A percentile compares a stretch with the other conserved stretches of the same genome.
Evolutionary conservation across 2,113 vertebrate species (phyloP).

Genomic region (Indri indri): DNA sequence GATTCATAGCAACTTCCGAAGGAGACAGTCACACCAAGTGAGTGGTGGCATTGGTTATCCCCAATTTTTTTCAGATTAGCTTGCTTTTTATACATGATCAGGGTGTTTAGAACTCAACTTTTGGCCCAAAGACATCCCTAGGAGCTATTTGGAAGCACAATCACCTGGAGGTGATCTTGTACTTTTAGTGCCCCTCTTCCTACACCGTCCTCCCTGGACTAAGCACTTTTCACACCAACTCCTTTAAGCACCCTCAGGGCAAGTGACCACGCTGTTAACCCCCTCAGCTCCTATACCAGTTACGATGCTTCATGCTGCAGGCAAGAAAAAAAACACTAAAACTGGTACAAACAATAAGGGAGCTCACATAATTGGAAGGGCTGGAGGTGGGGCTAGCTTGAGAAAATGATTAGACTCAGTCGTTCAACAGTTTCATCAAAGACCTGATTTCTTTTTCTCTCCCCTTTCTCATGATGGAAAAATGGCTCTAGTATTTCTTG

Average conservation of each 20-base stretch:
- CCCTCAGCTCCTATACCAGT: neutral
- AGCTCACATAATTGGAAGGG: neutral
- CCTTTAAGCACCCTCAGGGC: neutral
- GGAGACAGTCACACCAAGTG: neutral
- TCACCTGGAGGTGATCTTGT: neutral
- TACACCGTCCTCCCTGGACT: neutral
- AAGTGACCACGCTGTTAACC: neutral
- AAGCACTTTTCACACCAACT: neutral
- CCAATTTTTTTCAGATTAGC: slow-evolving; percentile 9
- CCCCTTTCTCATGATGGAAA: neutral
- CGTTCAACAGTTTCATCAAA: slow-evolving; percentile 37
- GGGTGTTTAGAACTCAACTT: neutral
- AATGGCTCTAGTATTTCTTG: slow-evolving; percentile 10
- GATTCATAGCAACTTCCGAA: neutral
- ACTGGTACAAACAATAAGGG: neutral
- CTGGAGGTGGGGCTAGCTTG: neutral
- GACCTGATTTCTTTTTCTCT: slow-evolving; percentile 17
- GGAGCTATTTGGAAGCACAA: neutral
- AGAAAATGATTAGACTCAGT: slow-evolving; percentile 32
- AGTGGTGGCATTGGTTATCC: neutral
- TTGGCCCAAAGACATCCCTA: neutral
- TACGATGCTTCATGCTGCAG: neutral
- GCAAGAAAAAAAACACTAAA: neutral
- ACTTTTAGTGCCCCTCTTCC: neutral
- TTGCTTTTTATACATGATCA: slow-evolving; percentile 6